Percentiles rank a stretch among this genome's conserved stretches.
Evolutionary conservation across 2,888 invertebrate species (phyloP).

Genomic region (Calliopum simillimum): DNA sequence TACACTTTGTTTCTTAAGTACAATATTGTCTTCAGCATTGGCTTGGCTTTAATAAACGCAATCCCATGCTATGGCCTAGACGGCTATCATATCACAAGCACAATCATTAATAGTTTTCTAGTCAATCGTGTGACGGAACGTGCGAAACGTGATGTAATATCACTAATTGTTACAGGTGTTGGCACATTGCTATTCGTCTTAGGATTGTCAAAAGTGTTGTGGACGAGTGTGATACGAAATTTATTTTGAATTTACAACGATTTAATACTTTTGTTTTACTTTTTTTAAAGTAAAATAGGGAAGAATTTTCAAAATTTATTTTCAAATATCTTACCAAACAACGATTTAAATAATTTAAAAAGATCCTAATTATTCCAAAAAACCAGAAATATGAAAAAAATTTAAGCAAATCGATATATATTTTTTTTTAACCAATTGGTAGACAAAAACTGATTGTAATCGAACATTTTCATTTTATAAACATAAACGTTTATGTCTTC

Average conservation of each 20-base stretch:
- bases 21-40: conserved; percentile 87
- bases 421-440: too few species aligned
- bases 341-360: too few species aligned
- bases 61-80: conserved; percentile 94
- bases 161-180: conserved; percentile 76
- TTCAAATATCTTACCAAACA: neutral
- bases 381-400: too few species aligned
- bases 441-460: too few species aligned
- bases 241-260: conserved; percentile 48
- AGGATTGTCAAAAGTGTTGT: conserved; percentile 73
- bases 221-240: conserved; percentile 60
- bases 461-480: too few species aligned
- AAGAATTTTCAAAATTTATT: neutral
- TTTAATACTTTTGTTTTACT: neutral
- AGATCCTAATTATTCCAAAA: too few species aligned
- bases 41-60: conserved; percentile 89
- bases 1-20: conserved; percentile 83
- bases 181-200: conserved; percentile 78
- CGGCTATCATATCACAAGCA: conserved; percentile 87
- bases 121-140: conserved; percentile 69
- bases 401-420: too few species aligned
- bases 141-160: conserved; percentile 73
- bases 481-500: too few species aligned
- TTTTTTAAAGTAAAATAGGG: neutral
- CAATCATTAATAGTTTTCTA: conserved; percentile 74